Conservation (phyloP, 2,797 vertebrate genomes). For the Anomalospiza imberbis region DNA sequence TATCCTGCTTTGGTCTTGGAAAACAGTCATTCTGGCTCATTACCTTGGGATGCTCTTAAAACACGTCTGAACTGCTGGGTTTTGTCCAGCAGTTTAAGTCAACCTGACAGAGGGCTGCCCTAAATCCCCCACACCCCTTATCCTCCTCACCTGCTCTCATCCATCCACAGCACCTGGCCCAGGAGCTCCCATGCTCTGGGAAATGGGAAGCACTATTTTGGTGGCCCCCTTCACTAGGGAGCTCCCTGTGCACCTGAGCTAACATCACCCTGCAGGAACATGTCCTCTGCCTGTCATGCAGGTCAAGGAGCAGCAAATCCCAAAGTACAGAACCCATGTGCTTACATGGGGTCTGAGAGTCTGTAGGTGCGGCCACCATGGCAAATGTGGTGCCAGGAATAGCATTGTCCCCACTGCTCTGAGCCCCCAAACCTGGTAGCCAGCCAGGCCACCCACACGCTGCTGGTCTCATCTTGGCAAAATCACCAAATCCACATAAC, state of each 20-base stretch:
- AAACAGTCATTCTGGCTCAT: neutral
- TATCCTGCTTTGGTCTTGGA: neutral
- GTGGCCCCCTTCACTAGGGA: neutral
- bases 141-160: neutral
- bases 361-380: fast-evolving
- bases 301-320: neutral
- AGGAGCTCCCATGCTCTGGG: fast-evolving
- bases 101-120: neutral
- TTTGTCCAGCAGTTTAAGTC: neutral
- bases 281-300: neutral
- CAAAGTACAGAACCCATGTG: fast-evolving
- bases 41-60: neutral
- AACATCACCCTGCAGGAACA: neutral
- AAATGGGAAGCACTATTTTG: neutral
- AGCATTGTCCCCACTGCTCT: neutral
- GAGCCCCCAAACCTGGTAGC: neutral
- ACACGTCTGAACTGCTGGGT: fast-evolving
- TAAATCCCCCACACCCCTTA: neutral
- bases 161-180: neutral
- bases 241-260: neutral
- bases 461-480: neutral
- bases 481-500: neutral
- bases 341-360: neutral
- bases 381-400: neutral
- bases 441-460: neutral